Base-by-base conservation (phyloP, 2,888 invertebrate species). In the Tipula vernalis region DNA sequence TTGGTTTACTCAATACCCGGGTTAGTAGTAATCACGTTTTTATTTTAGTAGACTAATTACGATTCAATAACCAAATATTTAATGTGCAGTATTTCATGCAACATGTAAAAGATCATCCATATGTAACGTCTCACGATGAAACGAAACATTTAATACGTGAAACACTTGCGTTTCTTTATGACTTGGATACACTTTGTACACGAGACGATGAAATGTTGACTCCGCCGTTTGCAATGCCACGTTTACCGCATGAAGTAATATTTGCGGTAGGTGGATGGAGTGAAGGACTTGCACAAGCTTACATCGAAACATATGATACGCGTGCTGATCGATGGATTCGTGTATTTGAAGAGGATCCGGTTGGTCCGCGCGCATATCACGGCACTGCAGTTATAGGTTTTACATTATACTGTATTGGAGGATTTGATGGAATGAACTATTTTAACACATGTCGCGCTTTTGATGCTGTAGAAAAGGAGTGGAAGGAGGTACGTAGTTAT, bases 91-190 rank as follows among this genome's bases (percentile, higher is more conserved):
- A 96, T 91, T 98, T 98, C 91, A 93, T 98, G 90, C 97, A 98
- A 91, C 95, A 96, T 90, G 97, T 97, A 0, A 97, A 97, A 91
- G 96, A 96, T 88, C 97, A 98, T 91, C 95, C 95, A 0, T 98
- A 96, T 91, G 97, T 98, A 0, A 93, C 94, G 12, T 95, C 95
- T 86, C 96, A 96, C 90, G 96, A 97, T 88, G 95, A 95, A 8
- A 97, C 98, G 88, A 94, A 96, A 18, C 97, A 98, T 0, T 94
- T 98, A 88, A 96, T 98, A 88, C 97, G 98, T 51, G 97, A 98
- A 91, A 97, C 98, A 0, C 92, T 98, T 51, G 96, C 96, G 90
- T 98, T 98, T 91, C 93, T 98, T 86, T 98, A 98, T 91, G 98
- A 98, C 90, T 93, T 98, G 90, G 98, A 98, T 92, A 96, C 97